These are phyloP conservation scores for Pagetopsis macropterus DNA, from an alignment of 2,797 vertebrate genomes.

Conservation along the genomic window DNA sequence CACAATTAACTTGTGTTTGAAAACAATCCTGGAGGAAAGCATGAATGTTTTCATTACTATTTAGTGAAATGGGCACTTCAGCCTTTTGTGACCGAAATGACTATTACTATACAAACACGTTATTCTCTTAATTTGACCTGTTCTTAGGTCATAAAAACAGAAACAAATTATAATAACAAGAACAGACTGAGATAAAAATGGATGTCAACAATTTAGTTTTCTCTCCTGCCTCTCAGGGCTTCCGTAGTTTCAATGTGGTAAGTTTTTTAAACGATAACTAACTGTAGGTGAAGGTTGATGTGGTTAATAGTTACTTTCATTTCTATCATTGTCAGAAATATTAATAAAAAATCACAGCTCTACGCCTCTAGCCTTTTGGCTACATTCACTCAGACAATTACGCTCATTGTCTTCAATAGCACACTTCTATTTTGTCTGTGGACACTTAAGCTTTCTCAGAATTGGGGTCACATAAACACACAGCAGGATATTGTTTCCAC, in stretches of 20 bases:
- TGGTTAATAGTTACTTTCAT: not conserved
- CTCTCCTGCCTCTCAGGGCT: too few relatives aligned
- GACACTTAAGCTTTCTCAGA: slow-evolving; percentile 41
- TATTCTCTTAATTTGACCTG: too few relatives aligned
- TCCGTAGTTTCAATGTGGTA: not conserved
- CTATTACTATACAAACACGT: too few relatives aligned
- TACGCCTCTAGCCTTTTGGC: not conserved
- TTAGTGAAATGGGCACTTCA: too few relatives aligned
- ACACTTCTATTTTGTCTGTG: slow-evolving; percentile 24
- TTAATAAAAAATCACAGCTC: not conserved
- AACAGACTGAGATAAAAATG: too few relatives aligned
- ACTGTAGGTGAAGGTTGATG: not conserved
- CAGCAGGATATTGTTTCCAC: slow-evolving; percentile 54
- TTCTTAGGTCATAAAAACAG: too few relatives aligned
- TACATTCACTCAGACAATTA: slow-evolving; percentile 1
- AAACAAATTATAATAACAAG: too few relatives aligned
- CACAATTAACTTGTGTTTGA: too few relatives aligned
- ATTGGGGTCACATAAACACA: slow-evolving; percentile 54
- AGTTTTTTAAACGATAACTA: not conserved
- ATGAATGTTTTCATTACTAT: too few relatives aligned
- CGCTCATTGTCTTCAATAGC: slow-evolving; percentile 1
- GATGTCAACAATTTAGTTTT: too few relatives aligned
- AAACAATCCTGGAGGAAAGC: too few relatives aligned
- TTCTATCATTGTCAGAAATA: not conserved
- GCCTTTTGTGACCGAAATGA: too few relatives aligned